A percentile compares a stretch with the other conserved stretches of the same genome.
phyloP scores from a whole-genome alignment of 2,113 vertebrate genomes.

The Lonchura striata region DNA sequence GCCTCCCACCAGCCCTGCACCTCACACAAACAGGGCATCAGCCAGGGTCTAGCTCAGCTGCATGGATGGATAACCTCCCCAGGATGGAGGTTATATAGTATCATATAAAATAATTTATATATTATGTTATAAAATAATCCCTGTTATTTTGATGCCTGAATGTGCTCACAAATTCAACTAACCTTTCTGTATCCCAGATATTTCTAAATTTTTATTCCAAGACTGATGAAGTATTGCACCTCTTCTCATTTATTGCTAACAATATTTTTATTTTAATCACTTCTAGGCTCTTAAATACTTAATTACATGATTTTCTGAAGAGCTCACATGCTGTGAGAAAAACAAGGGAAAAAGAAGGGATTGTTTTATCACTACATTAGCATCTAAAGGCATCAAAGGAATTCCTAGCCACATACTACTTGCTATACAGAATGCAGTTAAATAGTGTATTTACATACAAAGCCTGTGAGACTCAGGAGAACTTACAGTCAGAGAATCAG shows the following conservation, averaged over 20 bases:
- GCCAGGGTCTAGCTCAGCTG: not conserved
- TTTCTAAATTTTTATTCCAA: not conserved
- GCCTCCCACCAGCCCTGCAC: not conserved
- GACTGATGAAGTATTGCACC: not conserved
- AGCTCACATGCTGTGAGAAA: not conserved
- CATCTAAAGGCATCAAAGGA: not conserved
- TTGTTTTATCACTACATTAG: not conserved
- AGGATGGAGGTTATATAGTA: not conserved
- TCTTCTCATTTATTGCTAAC: not conserved
- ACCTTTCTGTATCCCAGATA: not conserved
- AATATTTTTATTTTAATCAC: not conserved
- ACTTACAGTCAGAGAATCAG: not conserved
- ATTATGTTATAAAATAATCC: not conserved
- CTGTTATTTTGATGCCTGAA: not conserved
- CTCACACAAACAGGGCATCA: not conserved
- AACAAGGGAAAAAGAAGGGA: not conserved
- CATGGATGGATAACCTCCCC: not conserved
- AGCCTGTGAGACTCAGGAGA: not conserved
- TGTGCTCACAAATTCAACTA: not conserved
- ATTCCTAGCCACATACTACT: not conserved
- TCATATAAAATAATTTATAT: not conserved
- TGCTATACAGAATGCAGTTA: not conserved
- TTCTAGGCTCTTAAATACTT: not conserved
- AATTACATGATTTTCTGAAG: not conserved
- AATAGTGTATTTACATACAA: not conserved